Evolutionary conservation across 1,140 invertebrate genomes (phyloP).

Genomic region (Drosophila ironensis): DNA sequence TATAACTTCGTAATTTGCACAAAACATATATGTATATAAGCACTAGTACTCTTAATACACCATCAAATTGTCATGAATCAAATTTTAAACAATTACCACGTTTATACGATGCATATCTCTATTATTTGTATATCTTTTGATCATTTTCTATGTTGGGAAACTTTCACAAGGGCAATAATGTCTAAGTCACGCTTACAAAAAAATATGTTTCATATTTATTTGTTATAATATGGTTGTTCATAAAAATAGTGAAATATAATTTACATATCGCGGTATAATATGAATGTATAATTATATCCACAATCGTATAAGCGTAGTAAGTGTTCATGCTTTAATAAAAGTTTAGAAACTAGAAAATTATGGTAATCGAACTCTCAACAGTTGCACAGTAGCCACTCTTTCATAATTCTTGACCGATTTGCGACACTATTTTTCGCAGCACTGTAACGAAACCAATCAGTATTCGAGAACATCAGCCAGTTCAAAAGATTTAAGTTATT

Average conservation of each 20-base stretch:
- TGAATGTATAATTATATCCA: slow-evolving; percentile 1
- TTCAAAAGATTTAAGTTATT: neutral
- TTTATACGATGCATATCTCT: slow-evolving; percentile 44
- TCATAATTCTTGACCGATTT: slow-evolving; percentile 3
- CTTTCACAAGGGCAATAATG: neutral
- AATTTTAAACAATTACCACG: slow-evolving; percentile 14
- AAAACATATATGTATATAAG: slow-evolving; percentile 34
- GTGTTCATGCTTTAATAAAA: slow-evolving; percentile 16
- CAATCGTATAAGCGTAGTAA: slow-evolving; percentile 38
- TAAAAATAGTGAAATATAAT: slow-evolving; percentile 8
- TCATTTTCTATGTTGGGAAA: neutral
- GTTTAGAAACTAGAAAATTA: slow-evolving; percentile 13
- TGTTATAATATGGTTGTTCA: slow-evolving; percentile 3
- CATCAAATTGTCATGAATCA: slow-evolving; percentile 2
- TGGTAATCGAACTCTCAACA: slow-evolving; percentile 10
- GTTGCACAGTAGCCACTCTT: slow-evolving; percentile 12
- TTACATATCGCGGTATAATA: slow-evolving; percentile 22
- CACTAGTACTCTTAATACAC: slow-evolving; percentile 11
- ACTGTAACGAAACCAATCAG: neutral
- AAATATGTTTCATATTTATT: slow-evolving; percentile 1
- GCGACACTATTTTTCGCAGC: neutral
- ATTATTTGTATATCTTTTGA: neutral
- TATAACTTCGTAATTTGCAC: slow-evolving; percentile 15
- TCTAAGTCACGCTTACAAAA: neutral
- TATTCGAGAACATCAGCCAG: neutral